Percentiles rank a stretch among this genome's conserved stretches.
Conservation (phyloP, 2,113 vertebrate genomes). For the Nothoprocta perdicaria region DNA sequence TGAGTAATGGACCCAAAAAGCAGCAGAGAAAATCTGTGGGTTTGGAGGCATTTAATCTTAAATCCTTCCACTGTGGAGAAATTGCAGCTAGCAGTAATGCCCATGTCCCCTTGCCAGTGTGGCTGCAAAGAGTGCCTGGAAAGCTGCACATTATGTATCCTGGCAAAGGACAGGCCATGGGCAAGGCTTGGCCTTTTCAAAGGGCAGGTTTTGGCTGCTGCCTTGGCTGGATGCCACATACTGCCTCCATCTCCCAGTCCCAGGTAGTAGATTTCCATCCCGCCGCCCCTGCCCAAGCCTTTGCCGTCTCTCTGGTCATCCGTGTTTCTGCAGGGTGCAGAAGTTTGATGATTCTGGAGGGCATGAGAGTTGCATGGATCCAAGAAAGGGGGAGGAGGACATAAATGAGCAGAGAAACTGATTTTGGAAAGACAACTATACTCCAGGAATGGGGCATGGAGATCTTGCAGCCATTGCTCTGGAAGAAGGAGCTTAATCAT, state of each 20-base stretch:
- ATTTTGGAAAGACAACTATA: neutral
- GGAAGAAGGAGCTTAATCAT: neutral
- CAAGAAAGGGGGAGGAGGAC: neutral
- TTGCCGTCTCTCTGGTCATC: neutral
- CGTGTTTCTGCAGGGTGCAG: neutral
- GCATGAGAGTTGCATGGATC: neutral
- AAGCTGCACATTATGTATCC: neutral
- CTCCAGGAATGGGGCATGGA: neutral
- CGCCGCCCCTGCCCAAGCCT: neutral
- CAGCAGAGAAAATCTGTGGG: neutral
- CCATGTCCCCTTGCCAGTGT: neutral
- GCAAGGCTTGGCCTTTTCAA: neutral
- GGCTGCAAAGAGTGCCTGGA: neutral
- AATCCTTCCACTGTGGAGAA: neutral
- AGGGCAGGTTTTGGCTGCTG: neutral
- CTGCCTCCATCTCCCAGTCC: neutral
- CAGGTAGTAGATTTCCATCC: neutral
- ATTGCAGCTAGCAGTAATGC: neutral
- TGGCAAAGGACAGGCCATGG: no score
- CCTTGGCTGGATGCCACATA: neutral
- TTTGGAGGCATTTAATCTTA: neutral
- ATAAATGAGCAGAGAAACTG: neutral
- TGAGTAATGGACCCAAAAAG: slow-evolving; percentile 22
- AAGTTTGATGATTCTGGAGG: fast-evolving
- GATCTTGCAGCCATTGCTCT: neutral